Conservation (phyloP, 1,140 invertebrate genomes). For the Neodiprion pinetum region DNA sequence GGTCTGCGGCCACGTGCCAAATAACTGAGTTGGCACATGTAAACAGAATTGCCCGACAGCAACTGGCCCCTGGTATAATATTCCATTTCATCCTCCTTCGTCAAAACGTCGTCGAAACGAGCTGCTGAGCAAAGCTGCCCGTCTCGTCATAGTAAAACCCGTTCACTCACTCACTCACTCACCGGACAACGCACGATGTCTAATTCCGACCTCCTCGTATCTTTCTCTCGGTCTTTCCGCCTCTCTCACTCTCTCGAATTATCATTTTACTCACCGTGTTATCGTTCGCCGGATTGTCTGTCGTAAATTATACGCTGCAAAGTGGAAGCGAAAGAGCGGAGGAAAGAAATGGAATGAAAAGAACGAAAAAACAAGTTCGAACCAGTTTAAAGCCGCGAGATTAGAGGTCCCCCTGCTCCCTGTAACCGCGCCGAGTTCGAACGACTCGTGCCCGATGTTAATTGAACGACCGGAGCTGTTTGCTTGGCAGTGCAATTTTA, state of each 20-base stretch:
- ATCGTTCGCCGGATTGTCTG: too few relatives aligned
- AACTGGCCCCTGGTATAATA: constrained; percentile 43
- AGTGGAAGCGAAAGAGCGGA: too few relatives aligned
- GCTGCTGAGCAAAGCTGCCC: constrained; percentile 12
- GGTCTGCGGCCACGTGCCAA: constrained; percentile 45
- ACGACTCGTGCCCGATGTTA: too few relatives aligned
- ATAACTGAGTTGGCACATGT: constrained; percentile 56
- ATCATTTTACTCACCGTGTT: too few relatives aligned
- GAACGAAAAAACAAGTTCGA: too few relatives aligned
- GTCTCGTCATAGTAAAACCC: constrained; percentile 9
- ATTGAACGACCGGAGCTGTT: too few relatives aligned
- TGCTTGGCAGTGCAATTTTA: too few relatives aligned
- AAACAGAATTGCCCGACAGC: constrained; percentile 49
- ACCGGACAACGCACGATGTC: constrained; percentile 9
- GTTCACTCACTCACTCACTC: constrained; percentile 1
- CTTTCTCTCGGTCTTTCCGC: neutral
- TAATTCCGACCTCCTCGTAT: constrained; percentile 12
- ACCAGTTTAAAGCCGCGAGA: too few relatives aligned
- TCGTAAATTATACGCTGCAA: too few relatives aligned
- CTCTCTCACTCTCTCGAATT: neutral
- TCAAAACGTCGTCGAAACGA: constrained; percentile 23
- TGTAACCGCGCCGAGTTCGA: too few relatives aligned
- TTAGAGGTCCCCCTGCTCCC: too few relatives aligned
- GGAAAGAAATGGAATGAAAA: too few relatives aligned
- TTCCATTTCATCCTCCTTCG: constrained; percentile 38